A percentile compares a stretch with the other conserved stretches of the same genome.
phyloP scores from a whole-genome alignment of 2,888 invertebrate genomes.

The Beris chalybata region DNA sequence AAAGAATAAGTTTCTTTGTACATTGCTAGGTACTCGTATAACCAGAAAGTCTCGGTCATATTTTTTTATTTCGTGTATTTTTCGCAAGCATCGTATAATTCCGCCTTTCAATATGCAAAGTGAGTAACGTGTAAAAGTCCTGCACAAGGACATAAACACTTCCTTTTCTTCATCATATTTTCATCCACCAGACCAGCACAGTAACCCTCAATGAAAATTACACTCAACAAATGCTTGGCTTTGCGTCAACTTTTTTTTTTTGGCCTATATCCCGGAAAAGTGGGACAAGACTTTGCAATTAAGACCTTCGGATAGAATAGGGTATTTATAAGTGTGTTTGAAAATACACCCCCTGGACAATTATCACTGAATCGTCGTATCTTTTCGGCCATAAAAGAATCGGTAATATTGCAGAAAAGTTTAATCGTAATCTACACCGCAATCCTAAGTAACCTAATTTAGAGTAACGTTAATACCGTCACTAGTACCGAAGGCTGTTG shows the following conservation, averaged over 20 bases:
- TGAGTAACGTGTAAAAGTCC: not conserved
- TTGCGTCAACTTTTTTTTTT: no score
- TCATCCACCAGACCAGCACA: no score
- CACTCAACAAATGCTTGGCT: no score
- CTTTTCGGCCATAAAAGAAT: constrained; percentile 4
- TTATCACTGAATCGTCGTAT: not conserved
- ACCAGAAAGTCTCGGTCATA: not conserved
- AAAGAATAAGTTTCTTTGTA: no score
- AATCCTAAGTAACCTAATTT: constrained; percentile 15
- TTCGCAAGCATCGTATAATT: not conserved
- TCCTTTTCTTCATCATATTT: constrained; percentile 2
- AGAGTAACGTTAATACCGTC: constrained; percentile 3
- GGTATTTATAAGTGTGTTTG: no score
- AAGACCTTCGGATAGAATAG: no score
- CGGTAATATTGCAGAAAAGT: not conserved
- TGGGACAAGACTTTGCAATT: no score
- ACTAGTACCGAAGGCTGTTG: not conserved
- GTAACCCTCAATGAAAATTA: no score
- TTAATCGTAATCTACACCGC: not conserved
- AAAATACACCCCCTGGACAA: no score
- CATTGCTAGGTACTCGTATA: no score
- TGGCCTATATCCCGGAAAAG: no score
- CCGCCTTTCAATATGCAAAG: constrained; percentile 6
- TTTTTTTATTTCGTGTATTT: not conserved
- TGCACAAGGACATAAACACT: constrained; percentile 5